Conservation (phyloP, 2,888 invertebrate species). For the Lissocephala sabroskyi region DNA sequence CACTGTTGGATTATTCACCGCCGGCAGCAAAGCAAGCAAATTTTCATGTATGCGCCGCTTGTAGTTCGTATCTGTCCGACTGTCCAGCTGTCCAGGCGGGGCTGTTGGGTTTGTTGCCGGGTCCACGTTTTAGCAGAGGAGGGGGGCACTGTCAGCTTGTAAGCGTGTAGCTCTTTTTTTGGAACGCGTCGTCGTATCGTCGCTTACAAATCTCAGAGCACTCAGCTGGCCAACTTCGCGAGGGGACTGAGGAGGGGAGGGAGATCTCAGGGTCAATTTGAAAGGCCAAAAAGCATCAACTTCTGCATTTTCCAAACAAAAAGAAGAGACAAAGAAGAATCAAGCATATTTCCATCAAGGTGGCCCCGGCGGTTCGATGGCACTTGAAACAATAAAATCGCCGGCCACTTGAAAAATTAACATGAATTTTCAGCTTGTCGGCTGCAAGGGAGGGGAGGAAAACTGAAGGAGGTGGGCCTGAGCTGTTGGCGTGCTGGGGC, state of each 20-base stretch:
- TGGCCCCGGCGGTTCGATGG: no score
- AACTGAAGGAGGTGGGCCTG: neutral
- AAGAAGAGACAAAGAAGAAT: neutral
- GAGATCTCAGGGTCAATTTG: neutral
- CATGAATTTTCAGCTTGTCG: constrained; percentile 38
- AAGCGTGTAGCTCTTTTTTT: no score
- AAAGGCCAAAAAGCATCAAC: neutral
- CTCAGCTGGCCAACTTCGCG: no score
- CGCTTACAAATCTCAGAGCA: no score
- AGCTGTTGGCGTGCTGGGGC: neutral
- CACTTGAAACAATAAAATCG: constrained; percentile 35
- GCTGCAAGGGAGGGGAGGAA: neutral
- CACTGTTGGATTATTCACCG: no score
- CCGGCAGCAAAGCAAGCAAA: neutral
- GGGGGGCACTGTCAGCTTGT: no score
- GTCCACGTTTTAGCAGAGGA: neutral
- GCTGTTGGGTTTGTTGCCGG: neutral
- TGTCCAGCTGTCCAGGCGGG: no score
- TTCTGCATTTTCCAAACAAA: neutral
- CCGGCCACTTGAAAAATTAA: constrained; percentile 37
- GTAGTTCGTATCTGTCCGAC: neutral
- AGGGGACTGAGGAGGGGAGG: neutral
- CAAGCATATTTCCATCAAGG: no score
- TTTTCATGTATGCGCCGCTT: neutral
- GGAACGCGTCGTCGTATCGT: no score